Evolutionary conservation across 2,113 vertebrate genomes (phyloP), one percentile per base, ranked within the genome.

Genomic region (Poeciliopsis turrubarensis): DNA sequence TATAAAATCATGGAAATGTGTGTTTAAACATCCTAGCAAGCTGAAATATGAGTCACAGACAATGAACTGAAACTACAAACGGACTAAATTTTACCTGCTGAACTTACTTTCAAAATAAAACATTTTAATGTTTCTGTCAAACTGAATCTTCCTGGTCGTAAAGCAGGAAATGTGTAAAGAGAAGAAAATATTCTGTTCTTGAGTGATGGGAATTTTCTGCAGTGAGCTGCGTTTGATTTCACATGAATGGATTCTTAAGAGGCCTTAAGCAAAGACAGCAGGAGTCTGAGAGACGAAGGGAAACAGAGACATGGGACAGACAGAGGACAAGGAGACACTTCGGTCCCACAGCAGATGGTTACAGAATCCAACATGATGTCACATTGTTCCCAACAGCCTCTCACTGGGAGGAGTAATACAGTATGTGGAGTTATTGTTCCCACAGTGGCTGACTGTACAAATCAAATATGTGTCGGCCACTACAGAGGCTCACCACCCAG

Each of bases 291-390:
- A 70, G 31, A 31, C 68, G 37, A 75, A 17, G 26, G 32, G 31
- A 41, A 26, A 26, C 32, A 9, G 30, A 51, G 39, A 61, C 31
- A 66, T 63, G 51, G 60, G 65, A 54, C 47, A 78, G 65, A n/a
- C 30, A 44, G 29, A 31, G 5, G 65, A 79, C n/a, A 74, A 54
- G 39, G 73, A 64, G 41, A 71, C 29, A 19, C 27, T 82, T 68
- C 1, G 11, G 66, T 76, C 82, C 78, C 78, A 61, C 25, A 83
- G 72, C 86, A 84, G 83, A 86, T 81, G 81, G 81, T 82, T 19
- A 27, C 6, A 29, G 65, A 77, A 57, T 73, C 79, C 73, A 67
- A 73, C 4, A 9, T 71, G 79, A 67, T 57, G 62, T 78, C 30
- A 76, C 78, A 73, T 79, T 76, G 81, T 54, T 34, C 64, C 47